Percentiles rank a stretch among this genome's conserved stretches.
Evolutionary conservation across 2,888 invertebrate genomes (phyloP).

Genomic region (Trissoscelio sp.): DNA sequence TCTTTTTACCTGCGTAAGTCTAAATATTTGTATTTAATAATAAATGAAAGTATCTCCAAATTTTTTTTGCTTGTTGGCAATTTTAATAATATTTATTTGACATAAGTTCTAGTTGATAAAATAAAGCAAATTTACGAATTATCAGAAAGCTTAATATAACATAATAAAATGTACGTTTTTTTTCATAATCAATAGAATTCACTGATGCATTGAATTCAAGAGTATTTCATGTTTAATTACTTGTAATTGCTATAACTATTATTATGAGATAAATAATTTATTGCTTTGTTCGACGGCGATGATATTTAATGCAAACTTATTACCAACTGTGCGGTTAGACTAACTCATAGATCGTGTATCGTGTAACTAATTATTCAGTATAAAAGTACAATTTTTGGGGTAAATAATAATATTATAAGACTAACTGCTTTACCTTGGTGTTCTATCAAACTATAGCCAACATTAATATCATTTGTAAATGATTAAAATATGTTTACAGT

Average conservation of each 20-base stretch:
- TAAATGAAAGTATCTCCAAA: too few species aligned
- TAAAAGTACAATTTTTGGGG: constrained; percentile 43
- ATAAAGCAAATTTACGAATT: constrained; percentile 21
- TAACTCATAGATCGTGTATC: constrained; percentile 24
- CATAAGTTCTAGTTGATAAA: too few species aligned
- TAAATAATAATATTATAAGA: constrained; percentile 27
- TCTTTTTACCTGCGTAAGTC: too few species aligned
- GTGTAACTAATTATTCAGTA: constrained; percentile 47
- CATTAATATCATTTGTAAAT: background rate
- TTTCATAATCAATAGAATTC: background rate
- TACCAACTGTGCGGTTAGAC: constrained; percentile 29
- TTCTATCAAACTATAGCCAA: background rate
- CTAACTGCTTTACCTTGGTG: constrained; percentile 29
- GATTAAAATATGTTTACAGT: constrained; percentile 51
- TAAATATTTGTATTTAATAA: too few species aligned
- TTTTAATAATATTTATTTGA: too few species aligned
- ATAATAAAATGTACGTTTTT: constrained; percentile 8
- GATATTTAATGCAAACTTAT: constrained; percentile 54
- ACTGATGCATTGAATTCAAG: background rate
- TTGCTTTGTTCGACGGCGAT: constrained; percentile 50
- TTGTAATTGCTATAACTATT: constrained; percentile 56
- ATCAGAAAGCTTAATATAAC: constrained; percentile 19
- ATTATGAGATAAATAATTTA: constrained; percentile 55
- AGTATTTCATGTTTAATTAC: constrained; percentile 51
- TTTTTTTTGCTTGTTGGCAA: too few species aligned